Percentiles rank a stretch among this genome's conserved stretches.
These are phyloP conservation scores for Sinelater perroti DNA, from an alignment of 2,888 invertebrate genomes.

Conservation along the genomic window DNA sequence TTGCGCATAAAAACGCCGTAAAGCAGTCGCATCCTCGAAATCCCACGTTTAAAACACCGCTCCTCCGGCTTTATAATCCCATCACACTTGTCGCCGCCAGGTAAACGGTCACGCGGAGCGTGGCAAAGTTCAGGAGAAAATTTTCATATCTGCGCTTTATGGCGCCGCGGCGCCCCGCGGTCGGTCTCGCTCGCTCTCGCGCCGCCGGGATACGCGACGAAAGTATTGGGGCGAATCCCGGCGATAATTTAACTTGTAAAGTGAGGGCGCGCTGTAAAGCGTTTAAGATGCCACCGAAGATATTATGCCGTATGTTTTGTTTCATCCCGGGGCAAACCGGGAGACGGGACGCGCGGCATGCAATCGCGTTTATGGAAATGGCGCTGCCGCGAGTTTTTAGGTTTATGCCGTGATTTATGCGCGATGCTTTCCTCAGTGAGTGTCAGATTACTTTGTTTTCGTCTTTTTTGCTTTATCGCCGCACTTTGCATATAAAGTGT, in stretches of 20 bases:
- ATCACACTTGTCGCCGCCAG: slow-evolving; percentile 28
- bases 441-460: too few relatives aligned
- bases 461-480: too few relatives aligned
- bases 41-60: slow-evolving; percentile 30
- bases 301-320: slow-evolving; percentile 37
- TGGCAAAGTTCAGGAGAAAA: slow-evolving; percentile 29
- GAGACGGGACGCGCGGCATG: too few relatives aligned
- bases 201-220: slow-evolving; percentile 10
- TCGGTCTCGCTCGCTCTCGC: slow-evolving; percentile 15
- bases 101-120: slow-evolving; percentile 23
- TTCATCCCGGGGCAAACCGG: too few relatives aligned
- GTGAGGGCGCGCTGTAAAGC: slow-evolving; percentile 36
- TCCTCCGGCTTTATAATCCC: slow-evolving; percentile 27
- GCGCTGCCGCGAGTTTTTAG: too few relatives aligned
- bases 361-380: too few relatives aligned
- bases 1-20: slow-evolving; percentile 22
- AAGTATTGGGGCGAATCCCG: slow-evolving; percentile 23
- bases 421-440: too few relatives aligned
- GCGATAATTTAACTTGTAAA: slow-evolving; percentile 37
- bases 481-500: too few relatives aligned
- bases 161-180: slow-evolving; percentile 18
- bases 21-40: slow-evolving; percentile 22
- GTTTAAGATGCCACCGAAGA: slow-evolving; percentile 39
- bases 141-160: slow-evolving; percentile 34
- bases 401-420: too few relatives aligned